Base-by-base conservation (phyloP, 2,888 invertebrate genomes). In the Cheilosia scutellata region DNA sequence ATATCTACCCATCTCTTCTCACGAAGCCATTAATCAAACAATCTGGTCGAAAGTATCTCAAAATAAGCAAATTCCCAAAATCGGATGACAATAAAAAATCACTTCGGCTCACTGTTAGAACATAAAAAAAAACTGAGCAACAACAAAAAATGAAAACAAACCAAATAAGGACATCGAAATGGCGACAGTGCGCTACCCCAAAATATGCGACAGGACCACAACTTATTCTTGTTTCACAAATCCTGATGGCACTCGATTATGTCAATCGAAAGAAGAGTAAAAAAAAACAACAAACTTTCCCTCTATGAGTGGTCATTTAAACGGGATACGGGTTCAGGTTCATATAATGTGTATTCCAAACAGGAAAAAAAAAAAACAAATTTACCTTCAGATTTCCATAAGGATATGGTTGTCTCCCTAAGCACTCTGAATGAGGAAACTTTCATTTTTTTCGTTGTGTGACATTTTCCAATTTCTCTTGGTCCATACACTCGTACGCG, bases 11-110 rank as follows among this genome's bases (percentile, higher is more conserved):
- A 55, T 68, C 57, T 53, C 58, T 74, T 75, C 80, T 65, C 70
- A 82, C 86, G 76, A 51, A 82, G 76, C 80, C 86, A 86, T 86
- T 86, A 86, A 86, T 86, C 86, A 86, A 86, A 86, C 86, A 86
- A 86, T 86, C 86, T 86, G 86, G 82, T 68, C 47, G 86, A 71
- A 82, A 86, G 86, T 86, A 86, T 86, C 86, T 86, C 82, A 66
- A 86, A 86, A 86, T 86, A 86, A 86, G 86, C 86, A 86, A 86
- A 82, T 86, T 86, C 86, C 66, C 71, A 82, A 86, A 86, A 76
- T 77, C 86, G 71, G 80, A 82, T 86, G 86, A 86, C 86, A 86
- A 86, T 86, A 82, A 86, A 84, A 84, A 84, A 84, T 84, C 84
- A 84, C 84, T 84, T 84, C 80, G 72, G 74, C 74, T 63, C 63